Base-by-base conservation (phyloP, 2,113 vertebrate species). In the Brachyhypopomus gauderio region DNA sequence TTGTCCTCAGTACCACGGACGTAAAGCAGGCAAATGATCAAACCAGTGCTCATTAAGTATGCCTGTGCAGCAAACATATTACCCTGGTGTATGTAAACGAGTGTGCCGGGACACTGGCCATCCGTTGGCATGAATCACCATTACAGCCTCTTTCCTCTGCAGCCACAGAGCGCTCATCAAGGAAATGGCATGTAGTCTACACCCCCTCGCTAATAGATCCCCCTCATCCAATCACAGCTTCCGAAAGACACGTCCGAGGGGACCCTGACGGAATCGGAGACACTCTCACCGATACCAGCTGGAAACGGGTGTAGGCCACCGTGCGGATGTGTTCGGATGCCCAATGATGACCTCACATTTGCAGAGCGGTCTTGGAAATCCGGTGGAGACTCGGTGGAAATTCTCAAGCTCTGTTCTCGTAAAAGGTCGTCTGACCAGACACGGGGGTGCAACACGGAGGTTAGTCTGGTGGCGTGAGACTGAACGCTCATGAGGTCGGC, bases 231-330 rank as follows among this genome's bases (percentile, higher is more conserved):
- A 80, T 30, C 59, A 14, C 8, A 72, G 56, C 48, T 72, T 63
- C 83, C 56, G 56, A 48, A 77, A 73, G 52, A 72, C 75, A 56
- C 63, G 55, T 60, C 63, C 14, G 71, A 71, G 62, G 82, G 36
- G 72, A 80, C 45, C 58, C 64, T 80, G 56, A 84, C 77, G 41
- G 7, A 76, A 80, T 84, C 82, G 71, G 41, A 60, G n/a, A 25
- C 63, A 20, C 52, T 27, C 58, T 80, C 69, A 14, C 23, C 11
- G 59, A 80, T 73, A 73, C 25, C 70, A 73, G 38, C 59, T 73
- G 78, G 78, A 73, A 80, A 73, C 55, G 59, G 78, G 78, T 41
- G 78, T 71, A 73, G 70, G 48, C 58, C 34, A 59, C 41, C 5
- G 41, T 63, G 59, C 38, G 64, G 41, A 72, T 62, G 55, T n/a